Evolutionary conservation across 2,888 invertebrate species (phyloP).

Genomic region (Hypomecis punctinalis): DNA sequence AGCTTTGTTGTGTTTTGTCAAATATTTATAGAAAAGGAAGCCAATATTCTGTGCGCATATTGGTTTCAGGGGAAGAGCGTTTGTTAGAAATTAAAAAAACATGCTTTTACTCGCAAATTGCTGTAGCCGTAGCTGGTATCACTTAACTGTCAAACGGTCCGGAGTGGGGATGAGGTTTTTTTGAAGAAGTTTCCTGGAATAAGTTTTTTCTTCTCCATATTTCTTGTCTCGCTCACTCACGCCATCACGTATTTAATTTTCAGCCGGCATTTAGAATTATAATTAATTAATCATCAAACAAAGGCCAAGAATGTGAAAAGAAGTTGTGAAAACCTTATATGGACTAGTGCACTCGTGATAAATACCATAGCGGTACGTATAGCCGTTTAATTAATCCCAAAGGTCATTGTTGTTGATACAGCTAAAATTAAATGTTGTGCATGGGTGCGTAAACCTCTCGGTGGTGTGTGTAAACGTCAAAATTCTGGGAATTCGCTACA

Average conservation of each 20-base stretch:
- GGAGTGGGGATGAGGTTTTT: conserved; percentile 45
- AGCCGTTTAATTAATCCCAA: conserved; percentile 12
- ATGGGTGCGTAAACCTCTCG: conserved; percentile 54
- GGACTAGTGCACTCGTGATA: conserved; percentile 2
- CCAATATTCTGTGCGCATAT: too few relatives aligned
- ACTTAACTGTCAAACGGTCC: conserved; percentile 47
- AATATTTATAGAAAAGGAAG: too few relatives aligned
- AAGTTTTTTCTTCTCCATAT: too few relatives aligned
- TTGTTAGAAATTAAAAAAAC: neutral
- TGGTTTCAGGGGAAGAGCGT: too few relatives aligned
- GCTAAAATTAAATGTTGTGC: conserved; percentile 68
- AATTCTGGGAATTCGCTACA: conserved; percentile 73
- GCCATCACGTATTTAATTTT: conserved; percentile 36
- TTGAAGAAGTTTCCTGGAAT: conserved; percentile 55
- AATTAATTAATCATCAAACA: conserved; percentile 33
- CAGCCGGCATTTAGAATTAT: conserved; percentile 32
- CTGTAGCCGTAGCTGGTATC: conserved; percentile 36
- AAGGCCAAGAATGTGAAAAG: conserved; percentile 31
- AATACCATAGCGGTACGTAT: conserved; percentile 12
- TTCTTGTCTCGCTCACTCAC: conserved; percentile 42
- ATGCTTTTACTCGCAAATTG: neutral
- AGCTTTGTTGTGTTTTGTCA: too few relatives aligned
- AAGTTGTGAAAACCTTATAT: conserved; percentile 29
- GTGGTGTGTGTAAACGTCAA: conserved; percentile 67
- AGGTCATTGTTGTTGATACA: conserved; percentile 66